Percentiles rank a stretch among this genome's conserved stretches.
These are phyloP conservation scores for Epirrhoe tristata DNA, from an alignment of 2,888 invertebrate genomes.

Conservation along the genomic window DNA sequence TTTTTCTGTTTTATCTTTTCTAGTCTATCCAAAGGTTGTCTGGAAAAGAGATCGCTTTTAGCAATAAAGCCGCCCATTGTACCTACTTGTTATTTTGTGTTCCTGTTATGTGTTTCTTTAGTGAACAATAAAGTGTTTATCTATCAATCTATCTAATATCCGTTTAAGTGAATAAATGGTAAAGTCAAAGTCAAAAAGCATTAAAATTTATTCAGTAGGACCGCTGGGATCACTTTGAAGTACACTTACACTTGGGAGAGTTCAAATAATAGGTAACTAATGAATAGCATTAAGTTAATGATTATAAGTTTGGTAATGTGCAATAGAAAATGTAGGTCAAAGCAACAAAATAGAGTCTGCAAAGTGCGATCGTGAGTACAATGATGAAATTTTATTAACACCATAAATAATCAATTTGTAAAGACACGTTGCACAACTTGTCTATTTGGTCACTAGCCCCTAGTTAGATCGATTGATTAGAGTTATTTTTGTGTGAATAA, in stretches of 20 bases:
- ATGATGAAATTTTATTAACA: conserved; percentile 16
- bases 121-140: too few species aligned
- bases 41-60: too few species aligned
- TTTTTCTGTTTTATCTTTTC: too few species aligned
- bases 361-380: conserved; percentile 23
- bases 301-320: neutral
- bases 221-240: neutral
- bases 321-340: conserved; percentile 5
- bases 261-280: neutral
- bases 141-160: too few species aligned
- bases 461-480: neutral
- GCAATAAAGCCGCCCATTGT: too few species aligned
- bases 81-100: too few species aligned
- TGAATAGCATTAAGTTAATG: neutral
- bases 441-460: neutral
- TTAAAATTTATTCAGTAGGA: too few species aligned
- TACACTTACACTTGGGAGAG: neutral
- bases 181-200: too few species aligned
- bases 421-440: conserved; percentile 12
- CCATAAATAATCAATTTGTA: conserved; percentile 33
- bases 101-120: too few species aligned
- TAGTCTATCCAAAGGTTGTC: too few species aligned
- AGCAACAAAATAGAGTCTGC: conserved; percentile 14
- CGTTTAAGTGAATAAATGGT: too few species aligned
- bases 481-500: neutral